Evolutionary conservation across 2,797 vertebrate species (phyloP).

Genomic region (Anolis apletophallus): DNA sequence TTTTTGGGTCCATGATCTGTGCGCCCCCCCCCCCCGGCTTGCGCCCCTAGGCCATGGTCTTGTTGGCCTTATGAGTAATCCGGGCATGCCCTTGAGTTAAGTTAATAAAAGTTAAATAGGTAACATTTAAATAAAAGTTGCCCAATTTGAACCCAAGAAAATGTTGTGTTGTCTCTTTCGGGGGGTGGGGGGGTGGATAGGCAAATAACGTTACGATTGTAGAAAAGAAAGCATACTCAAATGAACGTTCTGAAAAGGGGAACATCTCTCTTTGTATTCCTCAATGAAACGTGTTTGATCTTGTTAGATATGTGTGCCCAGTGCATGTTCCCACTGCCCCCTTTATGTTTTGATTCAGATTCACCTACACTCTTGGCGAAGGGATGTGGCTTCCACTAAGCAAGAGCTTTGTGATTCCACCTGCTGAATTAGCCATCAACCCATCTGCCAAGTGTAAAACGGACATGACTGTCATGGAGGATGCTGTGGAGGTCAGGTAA

Average conservation of each 20-base stretch:
- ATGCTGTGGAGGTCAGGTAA: conserved; percentile 97
- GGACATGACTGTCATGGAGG: conserved; percentile 99
- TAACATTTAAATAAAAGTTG: too few relatives aligned
- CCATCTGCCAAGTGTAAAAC: conserved; percentile 99
- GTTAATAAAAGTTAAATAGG: too few relatives aligned
- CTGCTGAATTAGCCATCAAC: conserved; percentile 96
- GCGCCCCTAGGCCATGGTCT: too few relatives aligned
- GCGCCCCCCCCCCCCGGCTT: too few relatives aligned
- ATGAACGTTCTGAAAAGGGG: neutral
- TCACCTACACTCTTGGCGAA: conserved; percentile 96
- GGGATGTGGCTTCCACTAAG: conserved; percentile 98
- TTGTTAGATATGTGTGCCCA: neutral
- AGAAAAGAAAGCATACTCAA: neutral
- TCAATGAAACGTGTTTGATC: neutral
- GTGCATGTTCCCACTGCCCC: too few relatives aligned
- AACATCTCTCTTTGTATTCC: neutral
- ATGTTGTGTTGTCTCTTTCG: too few relatives aligned
- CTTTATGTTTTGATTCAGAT: conserved; percentile 77
- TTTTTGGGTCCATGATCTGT: too few relatives aligned
- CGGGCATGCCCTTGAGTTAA: too few relatives aligned
- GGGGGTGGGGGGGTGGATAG: too few relatives aligned
- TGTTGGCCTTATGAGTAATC: too few relatives aligned
- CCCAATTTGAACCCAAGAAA: too few relatives aligned
- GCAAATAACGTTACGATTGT: neutral
- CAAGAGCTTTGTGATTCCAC: conserved; percentile 98